Base-by-base conservation (phyloP, 2,113 vertebrate genomes). In the Rostratula benghalensis region DNA sequence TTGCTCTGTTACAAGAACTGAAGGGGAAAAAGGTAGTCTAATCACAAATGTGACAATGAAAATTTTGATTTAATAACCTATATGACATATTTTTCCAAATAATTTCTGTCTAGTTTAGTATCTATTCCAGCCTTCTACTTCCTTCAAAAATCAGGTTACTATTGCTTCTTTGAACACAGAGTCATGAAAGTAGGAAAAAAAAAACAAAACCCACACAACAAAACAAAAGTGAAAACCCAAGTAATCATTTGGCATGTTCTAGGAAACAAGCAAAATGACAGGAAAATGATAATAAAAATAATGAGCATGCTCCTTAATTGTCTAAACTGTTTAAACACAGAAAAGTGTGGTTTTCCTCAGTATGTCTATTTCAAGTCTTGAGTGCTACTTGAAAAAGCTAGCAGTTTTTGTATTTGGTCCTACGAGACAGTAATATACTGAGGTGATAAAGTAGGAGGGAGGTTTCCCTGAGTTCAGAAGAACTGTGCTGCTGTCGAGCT, bases 1-100 rank as follows among this genome's bases (percentile, higher is more conserved):
- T 80, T 93, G 48, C 61, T 96, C 83, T 92, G 30, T 95, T 96
- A 67, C 80, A 83, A 73, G 54, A 93, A 77, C 35, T 85, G 90
- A 95, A 90, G 25, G 25, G 33, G 16, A 13, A 65, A 79, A 74
- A 71, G 24, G 3, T 50, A 75, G 33, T 64, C 21, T 71, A 12
- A 59, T 94, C 23, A 33, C 46, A 92, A 90, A 48, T 53, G 59
- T 5, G 11, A 19, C 14, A 79, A 11, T 13, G 3, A 46, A 54
- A 51, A 23, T 50, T 46, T 90, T 77, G 1, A 28, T 81, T 64
- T 63, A 54, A 70, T 91, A 85, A 59, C 35, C 7, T 74, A 3
- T 20, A 35, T 73, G 31, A 31, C 7, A 3, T 81, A 37, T 45
- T 90, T 93, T 89, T 64, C 46, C 46, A 54, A 25, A 7, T 78